phyloP scores from a whole-genome alignment of 2,797 vertebrate species.

The Threskiornis aethiopicus region DNA sequence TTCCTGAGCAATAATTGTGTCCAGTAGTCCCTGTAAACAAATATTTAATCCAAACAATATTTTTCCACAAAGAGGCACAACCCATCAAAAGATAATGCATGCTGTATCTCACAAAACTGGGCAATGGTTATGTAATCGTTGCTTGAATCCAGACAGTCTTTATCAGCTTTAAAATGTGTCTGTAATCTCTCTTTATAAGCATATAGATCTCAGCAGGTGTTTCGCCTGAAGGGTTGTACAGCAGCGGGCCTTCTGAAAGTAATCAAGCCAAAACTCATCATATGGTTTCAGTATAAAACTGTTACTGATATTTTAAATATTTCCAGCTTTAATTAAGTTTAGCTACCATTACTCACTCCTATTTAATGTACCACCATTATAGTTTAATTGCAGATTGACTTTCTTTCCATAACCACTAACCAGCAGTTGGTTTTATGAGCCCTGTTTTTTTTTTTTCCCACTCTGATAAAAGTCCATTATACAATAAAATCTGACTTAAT shows the following conservation, averaged over 20 bases:
- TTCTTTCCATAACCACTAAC: not conserved
- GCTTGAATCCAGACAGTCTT: not conserved
- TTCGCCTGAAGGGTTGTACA: not conserved
- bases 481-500: not conserved
- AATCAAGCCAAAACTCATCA: not conserved
- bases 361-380: not conserved
- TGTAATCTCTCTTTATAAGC: not conserved
- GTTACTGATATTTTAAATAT: not conserved
- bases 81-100: not conserved
- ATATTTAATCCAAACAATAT: not conserved
- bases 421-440: not conserved
- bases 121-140: not conserved
- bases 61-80: not conserved
- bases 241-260: not conserved
- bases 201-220: not conserved
- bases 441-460: not conserved
- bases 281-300: not conserved
- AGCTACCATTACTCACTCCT: not conserved
- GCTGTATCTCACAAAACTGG: not conserved
- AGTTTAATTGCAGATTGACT: constrained; percentile 9
- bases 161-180: not conserved
- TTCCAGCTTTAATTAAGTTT: not conserved
- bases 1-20: not conserved
- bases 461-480: not conserved
- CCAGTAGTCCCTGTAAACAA: not conserved